These are phyloP conservation scores for Phania funesta DNA, from an alignment of 2,888 invertebrate species.

Conservation along the genomic window DNA sequence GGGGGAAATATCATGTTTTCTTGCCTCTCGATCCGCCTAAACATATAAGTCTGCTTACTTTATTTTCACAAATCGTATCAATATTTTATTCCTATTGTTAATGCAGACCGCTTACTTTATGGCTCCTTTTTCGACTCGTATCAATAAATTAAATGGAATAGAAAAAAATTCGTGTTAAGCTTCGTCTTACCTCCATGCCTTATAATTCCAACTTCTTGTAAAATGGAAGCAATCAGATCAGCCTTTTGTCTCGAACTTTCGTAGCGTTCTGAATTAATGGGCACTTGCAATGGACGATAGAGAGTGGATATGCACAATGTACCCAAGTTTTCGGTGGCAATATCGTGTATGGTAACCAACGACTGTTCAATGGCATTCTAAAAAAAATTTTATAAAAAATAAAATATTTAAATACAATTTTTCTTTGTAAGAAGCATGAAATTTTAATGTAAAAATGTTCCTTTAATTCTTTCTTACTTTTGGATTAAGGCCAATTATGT, in stretches of 20 bases:
- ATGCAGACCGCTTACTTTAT: no score
- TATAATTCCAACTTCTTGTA: slow-evolving; percentile 86
- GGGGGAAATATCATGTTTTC: no score
- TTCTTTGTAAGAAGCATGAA: neutral
- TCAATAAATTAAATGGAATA: no score
- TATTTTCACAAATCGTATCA: no score
- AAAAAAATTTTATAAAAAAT: neutral
- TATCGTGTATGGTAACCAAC: slow-evolving; percentile 87
- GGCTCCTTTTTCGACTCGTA: no score
- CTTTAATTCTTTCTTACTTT: neutral
- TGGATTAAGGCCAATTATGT: neutral
- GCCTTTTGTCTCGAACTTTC: slow-evolving; percentile 89
- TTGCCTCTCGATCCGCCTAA: no score
- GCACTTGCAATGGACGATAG: slow-evolving; percentile 86
- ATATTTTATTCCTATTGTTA: no score
- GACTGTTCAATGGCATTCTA: slow-evolving; percentile 85
- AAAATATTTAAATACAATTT: neutral
- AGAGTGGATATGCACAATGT: slow-evolving; percentile 86
- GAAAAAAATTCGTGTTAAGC: no score
- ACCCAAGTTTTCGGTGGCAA: slow-evolving; percentile 87
- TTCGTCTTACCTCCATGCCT: slow-evolving; percentile 84
- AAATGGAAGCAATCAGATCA: slow-evolving; percentile 88
- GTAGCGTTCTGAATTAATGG: slow-evolving; percentile 86
- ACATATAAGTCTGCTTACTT: no score
- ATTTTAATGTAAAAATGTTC: neutral